Percentiles rank a stretch among this genome's conserved stretches.
Evolutionary conservation across 2,888 invertebrate species (phyloP).

Genomic region (Mamestra brassicae): DNA sequence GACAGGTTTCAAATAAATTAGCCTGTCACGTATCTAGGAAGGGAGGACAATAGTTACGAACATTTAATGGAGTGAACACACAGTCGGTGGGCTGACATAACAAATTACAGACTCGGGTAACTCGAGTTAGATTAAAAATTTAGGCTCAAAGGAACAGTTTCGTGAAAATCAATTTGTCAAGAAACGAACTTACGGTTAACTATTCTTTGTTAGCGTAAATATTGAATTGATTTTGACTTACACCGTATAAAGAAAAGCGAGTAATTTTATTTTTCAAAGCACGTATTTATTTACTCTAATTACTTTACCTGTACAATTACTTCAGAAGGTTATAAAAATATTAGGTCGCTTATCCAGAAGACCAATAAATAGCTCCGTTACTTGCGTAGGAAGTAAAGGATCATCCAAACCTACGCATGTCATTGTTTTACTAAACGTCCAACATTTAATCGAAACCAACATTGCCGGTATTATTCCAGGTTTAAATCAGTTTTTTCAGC

Average conservation of each 20-base stretch:
- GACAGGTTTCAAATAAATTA: conserved; percentile 64
- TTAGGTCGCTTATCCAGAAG: neutral
- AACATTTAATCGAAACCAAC: neutral
- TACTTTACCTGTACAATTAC: neutral
- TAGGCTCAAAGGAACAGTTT: conserved; percentile 32
- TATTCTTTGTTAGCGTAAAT: conserved; percentile 6
- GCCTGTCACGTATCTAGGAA: conserved; percentile 41
- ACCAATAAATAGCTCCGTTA: conserved; percentile 12
- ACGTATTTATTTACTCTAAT: neutral
- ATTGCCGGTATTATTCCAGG: neutral
- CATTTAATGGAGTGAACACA: conserved; percentile 59
- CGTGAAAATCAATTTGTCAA: conserved; percentile 49
- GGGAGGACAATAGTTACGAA: conserved; percentile 59
- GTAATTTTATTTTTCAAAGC: neutral
- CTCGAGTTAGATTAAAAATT: conserved; percentile 51
- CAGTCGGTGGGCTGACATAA: conserved; percentile 44
- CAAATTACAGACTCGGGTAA: conserved; percentile 41
- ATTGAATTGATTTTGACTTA: conserved; percentile 26
- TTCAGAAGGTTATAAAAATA: neutral
- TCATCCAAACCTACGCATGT: neutral
- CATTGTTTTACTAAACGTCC: neutral
- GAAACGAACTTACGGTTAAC: conserved; percentile 13
- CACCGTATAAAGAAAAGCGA: neutral
- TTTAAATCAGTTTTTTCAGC: neutral
- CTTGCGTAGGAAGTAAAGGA: conserved; percentile 2